These are phyloP conservation scores for Rousettus madagascariensis DNA, from an alignment of 2,797 vertebrate genomes.

Conservation along the genomic window DNA sequence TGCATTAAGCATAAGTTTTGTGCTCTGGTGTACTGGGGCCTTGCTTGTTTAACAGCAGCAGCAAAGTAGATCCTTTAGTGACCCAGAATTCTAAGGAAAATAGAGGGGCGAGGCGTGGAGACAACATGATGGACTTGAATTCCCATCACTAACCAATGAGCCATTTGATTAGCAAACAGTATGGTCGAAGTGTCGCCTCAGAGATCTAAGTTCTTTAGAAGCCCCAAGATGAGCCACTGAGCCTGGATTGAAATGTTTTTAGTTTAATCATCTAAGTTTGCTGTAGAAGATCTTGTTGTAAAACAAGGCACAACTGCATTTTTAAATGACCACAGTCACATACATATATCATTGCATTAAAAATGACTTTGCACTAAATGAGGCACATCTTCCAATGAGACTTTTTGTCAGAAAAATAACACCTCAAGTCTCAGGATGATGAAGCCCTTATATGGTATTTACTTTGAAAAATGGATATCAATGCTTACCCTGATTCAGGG, in stretches of 20 bases:
- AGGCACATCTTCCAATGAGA: not conserved
- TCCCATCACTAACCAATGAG: not conserved
- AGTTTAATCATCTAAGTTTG: not conserved
- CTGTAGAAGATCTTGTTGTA: not conserved
- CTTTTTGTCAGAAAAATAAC: conserved; percentile 37
- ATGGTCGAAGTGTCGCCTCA: not conserved
- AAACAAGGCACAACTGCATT: not conserved
- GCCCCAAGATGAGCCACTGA: not conserved
- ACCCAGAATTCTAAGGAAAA: not conserved
- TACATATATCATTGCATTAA: not conserved
- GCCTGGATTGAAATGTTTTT: not conserved
- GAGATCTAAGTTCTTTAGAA: not conserved
- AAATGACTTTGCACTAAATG: not conserved
- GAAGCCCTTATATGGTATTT: not conserved
- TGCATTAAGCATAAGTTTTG: not conserved
- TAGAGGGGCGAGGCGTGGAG: fast-evolving
- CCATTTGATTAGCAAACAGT: not conserved
- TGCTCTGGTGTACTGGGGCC: not conserved
- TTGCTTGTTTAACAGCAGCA: not conserved
- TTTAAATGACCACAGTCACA: not conserved
- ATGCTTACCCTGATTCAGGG: not conserved
- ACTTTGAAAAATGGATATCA: not conserved
- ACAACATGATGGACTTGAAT: fast-evolving
- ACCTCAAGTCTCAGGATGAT: not conserved
- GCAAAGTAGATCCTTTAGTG: not conserved